Conservation (phyloP, 2,113 vertebrate species). For the Chamaea fasciata region DNA sequence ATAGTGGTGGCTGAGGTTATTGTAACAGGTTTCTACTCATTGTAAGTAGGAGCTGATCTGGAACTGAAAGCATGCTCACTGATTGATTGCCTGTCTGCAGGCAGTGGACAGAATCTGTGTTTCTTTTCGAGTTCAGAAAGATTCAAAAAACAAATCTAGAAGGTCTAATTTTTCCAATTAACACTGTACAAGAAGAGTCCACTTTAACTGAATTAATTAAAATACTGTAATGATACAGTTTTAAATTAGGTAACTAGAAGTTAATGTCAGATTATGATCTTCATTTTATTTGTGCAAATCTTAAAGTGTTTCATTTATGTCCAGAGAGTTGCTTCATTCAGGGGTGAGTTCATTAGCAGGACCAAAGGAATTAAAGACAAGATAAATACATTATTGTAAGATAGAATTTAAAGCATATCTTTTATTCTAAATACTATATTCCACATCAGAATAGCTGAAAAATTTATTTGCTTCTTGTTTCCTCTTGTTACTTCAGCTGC, state of each 20-base stretch:
- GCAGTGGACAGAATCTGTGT: slow-evolving; percentile 66
- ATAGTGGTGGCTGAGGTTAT: slow-evolving; percentile 68
- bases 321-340: neutral
- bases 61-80: slow-evolving; percentile 72
- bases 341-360: neutral
- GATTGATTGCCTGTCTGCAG: slow-evolving; percentile 75
- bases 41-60: slow-evolving; percentile 69
- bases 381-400: neutral
- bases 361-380: neutral
- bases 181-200: neutral
- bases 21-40: slow-evolving; percentile 67
- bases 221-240: neutral
- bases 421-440: neutral
- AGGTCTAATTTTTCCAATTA: slow-evolving; percentile 66
- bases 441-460: neutral
- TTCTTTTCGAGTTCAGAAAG: slow-evolving; percentile 71
- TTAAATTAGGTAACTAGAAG: neutral
- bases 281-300: neutral
- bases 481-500: neutral
- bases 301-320: neutral
- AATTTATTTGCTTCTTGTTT: neutral
- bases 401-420: neutral
- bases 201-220: neutral
- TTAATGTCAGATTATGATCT: neutral
- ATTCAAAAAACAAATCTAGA: slow-evolving; percentile 70